Evolutionary conservation across 1,140 invertebrate species (phyloP), one percentile per base, ranked within the genome.

Genomic region (Drosophila lacteicornis): DNA sequence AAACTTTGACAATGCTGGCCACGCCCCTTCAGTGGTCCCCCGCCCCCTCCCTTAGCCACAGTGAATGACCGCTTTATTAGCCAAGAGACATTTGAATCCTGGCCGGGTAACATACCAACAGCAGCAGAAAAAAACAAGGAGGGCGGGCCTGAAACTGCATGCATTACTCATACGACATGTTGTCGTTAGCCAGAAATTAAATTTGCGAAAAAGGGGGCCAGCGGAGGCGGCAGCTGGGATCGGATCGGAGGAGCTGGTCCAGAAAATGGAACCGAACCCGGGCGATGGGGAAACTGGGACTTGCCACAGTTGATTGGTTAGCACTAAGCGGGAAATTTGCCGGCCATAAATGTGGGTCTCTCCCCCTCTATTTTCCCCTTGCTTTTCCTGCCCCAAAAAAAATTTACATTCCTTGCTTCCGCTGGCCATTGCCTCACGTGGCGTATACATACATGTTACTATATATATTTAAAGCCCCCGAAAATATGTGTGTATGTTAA

Each of bases 261-360:
- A 46, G 46, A 47, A 69, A 46, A 47, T 38, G 74, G 49, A 59
- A 40, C 62, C 38, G 12, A 55, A 7, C 2, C 6, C 51, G 3
- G 30, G 51, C 13, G 36, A 40, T 56, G 38, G 13, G 33, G 40
- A 49, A 36, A 53, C 51, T 55, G 51, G 51, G 27, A 43, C 68
- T 73, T 73, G 75, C 78, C 80, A 82, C 80, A 82, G 53, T 82
- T 82, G 80, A 82, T 82, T 82, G 80, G 80, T 83, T 83, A 66
- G 80, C 80, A 79, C 80, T 82, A 79, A 82, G 80, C 80, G 80
- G 78, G 68, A 79, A 83, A 83, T 82, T 83, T 83, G 70, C 80
- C 65, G 70, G 80, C 75, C 76, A 83, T 82, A 82, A 82, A 82
- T 82, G 80, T 82, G 65, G 75, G 69, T 82, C 58, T 46, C 36